Base-by-base conservation (phyloP, 2,113 vertebrate genomes). In the Solea senegalensis region DNA sequence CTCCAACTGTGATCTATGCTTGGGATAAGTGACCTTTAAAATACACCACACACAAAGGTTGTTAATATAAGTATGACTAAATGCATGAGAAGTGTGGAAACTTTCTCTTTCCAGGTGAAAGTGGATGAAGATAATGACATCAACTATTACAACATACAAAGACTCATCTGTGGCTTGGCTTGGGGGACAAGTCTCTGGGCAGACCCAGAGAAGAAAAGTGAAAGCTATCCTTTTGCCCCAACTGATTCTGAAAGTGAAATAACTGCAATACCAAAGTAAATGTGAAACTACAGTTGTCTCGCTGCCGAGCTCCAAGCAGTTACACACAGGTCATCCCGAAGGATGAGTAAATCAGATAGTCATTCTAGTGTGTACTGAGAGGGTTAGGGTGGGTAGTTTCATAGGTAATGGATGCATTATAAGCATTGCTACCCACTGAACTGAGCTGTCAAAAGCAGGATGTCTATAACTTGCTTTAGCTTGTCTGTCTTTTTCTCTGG, bases 191-290 rank as follows among this genome's bases (percentile, higher is more conserved):
- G 1, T 13, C 3, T 49, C 2, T 16, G 1, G 66, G 27, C 1
- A 41, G n/a, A 21, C 41, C 14, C 8, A 46, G 21, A 5, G 11
- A 21, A 2, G 7, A 65, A 53, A 52, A 76, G 54, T 67, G 46
- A 83, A 81, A 84, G 69, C 49, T 44, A 67, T n/a, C 52, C 2
- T 7, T 45, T 39, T 51, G 34, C 13, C 26, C 5, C n/a, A 15
- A 21, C 14, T 81, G 54, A 74, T 69, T 70, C 44, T 72, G 64
- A 87, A 87, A 83, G 62, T 59, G 49, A 83, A 83, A 66, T 43
- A 69, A 84, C 27, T 62, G n/a, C 21, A 21, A 40, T 60, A 6
- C 45, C 53, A 60, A 27, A 72, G 67, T 68, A 49, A 53, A 69
- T 70, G 41, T 68, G 61, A 7, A 78, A 74, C 45, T 46, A 28